phyloP scores from a whole-genome alignment of 1,140 invertebrate genomes.

The Panonychus citri region DNA sequence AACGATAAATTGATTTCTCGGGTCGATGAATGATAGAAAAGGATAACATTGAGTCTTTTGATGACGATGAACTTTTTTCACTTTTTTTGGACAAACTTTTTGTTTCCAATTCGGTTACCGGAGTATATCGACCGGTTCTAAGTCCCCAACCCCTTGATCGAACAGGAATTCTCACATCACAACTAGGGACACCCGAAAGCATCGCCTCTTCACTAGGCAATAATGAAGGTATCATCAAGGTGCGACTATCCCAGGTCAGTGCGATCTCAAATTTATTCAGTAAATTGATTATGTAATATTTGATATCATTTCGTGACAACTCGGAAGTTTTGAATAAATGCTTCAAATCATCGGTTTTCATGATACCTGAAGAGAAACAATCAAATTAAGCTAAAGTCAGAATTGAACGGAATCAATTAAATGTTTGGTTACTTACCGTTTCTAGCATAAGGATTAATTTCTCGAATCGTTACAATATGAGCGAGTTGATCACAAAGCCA shows the following conservation, averaged over 20 bases:
- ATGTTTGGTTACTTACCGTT: slow-evolving; percentile 30
- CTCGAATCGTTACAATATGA: slow-evolving; percentile 77
- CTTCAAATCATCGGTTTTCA: slow-evolving; percentile 79
- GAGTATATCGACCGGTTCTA: slow-evolving; percentile 14
- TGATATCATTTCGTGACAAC: slow-evolving; percentile 29
- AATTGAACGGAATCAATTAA: neutral
- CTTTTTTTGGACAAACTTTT: neutral
- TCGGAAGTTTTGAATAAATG: slow-evolving; percentile 63
- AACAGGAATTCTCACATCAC: slow-evolving; percentile 34
- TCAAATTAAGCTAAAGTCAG: neutral
- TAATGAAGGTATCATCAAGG: slow-evolving; percentile 62
- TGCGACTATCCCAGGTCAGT: slow-evolving; percentile 78
- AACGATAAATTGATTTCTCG: slow-evolving; percentile 21
- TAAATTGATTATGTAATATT: slow-evolving; percentile 60
- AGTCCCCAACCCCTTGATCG: slow-evolving; percentile 42
- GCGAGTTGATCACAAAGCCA: slow-evolving; percentile 96
- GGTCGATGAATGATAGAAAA: slow-evolving; percentile 3
- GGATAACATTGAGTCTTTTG: neutral
- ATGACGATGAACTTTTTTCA: too few species aligned
- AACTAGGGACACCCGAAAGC: slow-evolving; percentile 12
- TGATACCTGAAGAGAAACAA: slow-evolving; percentile 37
- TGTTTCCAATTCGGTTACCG: neutral
- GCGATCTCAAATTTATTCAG: slow-evolving; percentile 95
- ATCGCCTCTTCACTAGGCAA: slow-evolving; percentile 56
- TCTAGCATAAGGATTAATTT: slow-evolving; percentile 83